Evolutionary conservation across 1,140 invertebrate genomes (phyloP), one percentile per base, ranked within the genome.

Genomic region (Nymphalis io): DNA sequence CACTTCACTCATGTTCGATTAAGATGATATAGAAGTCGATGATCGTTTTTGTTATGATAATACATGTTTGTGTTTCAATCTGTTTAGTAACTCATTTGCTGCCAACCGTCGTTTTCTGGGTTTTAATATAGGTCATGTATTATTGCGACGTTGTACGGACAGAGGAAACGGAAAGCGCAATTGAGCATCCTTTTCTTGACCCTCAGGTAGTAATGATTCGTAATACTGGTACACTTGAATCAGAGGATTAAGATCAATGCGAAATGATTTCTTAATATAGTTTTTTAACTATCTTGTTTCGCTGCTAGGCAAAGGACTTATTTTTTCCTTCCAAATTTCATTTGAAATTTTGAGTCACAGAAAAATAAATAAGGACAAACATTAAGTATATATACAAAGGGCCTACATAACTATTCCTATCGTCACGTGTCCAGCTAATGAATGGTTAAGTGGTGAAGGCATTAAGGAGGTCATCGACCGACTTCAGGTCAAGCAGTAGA

Each of bases 391-490:
- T 23, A 21, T 20, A 55, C 46, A n/a, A 48, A 61, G 60, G 60
- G 44, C 46, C 60, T 38, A 51, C 60, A 63, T 53, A 63, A 12
- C 48, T 53, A 11, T 15, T 55, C 12, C 16, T 16, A 33, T 53
- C 27, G 42, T 62, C 44, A 63, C 51, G 62, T 48, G 60, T 44
- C 63, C 10, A 27, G 51, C 23, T 78, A 78, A 82, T 78, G 74
- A 78, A 75, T 75, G 73, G 73, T 74, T 76, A 79, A 82, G 74
- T 78, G 80, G 69, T 63, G 61, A 57, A 74, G 70, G 66, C 68
- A 79, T 81, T 73, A 76, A 64, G 80, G 78, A 63, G 80, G 78
- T 76, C 78, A 38, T 60, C 60, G 77, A 75, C 79, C 79, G 60
- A 55, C 60, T 38, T 69, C 51, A 62, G 74, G 72, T 76, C 78